Percentiles rank a stretch among this genome's conserved stretches.
These are phyloP conservation scores for Belgica antarctica DNA, from an alignment of 2,888 invertebrate species.

Conservation along the genomic window DNA sequence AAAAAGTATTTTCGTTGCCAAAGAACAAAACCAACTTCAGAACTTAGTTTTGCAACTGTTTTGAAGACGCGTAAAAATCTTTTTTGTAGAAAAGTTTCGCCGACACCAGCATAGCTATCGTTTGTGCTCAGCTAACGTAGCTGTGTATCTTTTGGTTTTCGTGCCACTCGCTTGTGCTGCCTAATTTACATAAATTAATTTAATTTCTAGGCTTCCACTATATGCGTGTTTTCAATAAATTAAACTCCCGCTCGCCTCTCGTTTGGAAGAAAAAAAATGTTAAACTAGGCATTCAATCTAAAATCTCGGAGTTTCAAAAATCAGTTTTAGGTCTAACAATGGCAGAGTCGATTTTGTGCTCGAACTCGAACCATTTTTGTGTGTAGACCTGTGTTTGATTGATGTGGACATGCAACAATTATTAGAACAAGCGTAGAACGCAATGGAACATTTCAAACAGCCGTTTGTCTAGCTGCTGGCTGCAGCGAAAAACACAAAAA, in stretches of 20 bases:
- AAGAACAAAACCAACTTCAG: no score
- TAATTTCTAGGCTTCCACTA: slow-evolving; percentile 18
- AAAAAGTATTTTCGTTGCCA: no score
- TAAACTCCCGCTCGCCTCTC: not conserved
- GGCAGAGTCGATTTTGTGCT: slow-evolving; percentile 1
- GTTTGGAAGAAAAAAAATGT: not conserved
- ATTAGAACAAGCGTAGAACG: slow-evolving; percentile 9
- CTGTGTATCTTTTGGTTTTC: not conserved
- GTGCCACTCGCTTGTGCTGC: slow-evolving; percentile 24
- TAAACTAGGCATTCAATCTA: not conserved
- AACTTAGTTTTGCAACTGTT: not conserved
- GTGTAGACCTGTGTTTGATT: not conserved
- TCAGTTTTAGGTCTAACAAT: slow-evolving; percentile 36
- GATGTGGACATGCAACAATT: slow-evolving; percentile 34
- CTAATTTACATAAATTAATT: slow-evolving; percentile 43
- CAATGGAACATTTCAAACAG: not conserved
- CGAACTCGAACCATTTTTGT: not conserved
- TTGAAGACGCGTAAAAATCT: not conserved
- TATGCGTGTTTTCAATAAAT: slow-evolving; percentile 42
- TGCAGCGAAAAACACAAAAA: slow-evolving; percentile 2
- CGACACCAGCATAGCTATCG: not conserved
- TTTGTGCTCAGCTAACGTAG: not conserved
- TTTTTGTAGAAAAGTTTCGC: not conserved
- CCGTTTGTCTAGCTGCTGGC: not conserved
- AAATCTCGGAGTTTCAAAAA: not conserved